Conservation (phyloP, 2,113 vertebrate species). For the Heterochromis multidens region DNA sequence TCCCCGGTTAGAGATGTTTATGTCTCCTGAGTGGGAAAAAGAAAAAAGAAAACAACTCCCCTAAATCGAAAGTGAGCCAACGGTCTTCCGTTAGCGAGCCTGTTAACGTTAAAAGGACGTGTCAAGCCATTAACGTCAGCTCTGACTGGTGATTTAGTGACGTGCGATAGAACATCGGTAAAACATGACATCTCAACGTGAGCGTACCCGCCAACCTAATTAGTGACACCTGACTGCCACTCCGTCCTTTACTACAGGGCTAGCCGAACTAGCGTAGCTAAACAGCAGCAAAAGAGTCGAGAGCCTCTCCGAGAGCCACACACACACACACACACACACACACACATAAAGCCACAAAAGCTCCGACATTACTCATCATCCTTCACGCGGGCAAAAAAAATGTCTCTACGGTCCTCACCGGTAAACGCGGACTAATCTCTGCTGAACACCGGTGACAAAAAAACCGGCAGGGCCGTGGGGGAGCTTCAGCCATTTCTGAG, state of each 20-base stretch:
- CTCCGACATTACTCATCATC: background rate
- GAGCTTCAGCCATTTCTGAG: constrained; percentile 88
- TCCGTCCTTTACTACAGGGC: background rate
- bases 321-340: background rate
- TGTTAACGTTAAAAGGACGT: background rate
- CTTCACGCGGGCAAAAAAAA: background rate
- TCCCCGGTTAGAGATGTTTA: no score
- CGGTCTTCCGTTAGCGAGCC: background rate
- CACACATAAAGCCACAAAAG: background rate
- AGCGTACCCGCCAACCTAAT: background rate
- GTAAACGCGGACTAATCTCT: constrained; percentile 79
- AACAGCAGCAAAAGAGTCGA: constrained; percentile 4
- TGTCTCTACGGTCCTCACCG: constrained; percentile 62
- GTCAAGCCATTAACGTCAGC: no score
- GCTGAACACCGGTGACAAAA: constrained; percentile 88
- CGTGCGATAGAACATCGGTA: fast-evolving
- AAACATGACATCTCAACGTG: background rate
- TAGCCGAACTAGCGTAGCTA: constrained; percentile 27
- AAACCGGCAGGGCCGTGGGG: constrained; percentile 82
- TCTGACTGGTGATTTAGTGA: background rate
- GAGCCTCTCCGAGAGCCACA: background rate
- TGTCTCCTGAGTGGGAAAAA: background rate
- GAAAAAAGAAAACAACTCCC: background rate
- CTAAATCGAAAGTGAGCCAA: background rate
- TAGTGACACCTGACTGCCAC: background rate